Base-by-base conservation (phyloP, 1,140 invertebrate genomes). In the Lysiphlebus fabarum region DNA sequence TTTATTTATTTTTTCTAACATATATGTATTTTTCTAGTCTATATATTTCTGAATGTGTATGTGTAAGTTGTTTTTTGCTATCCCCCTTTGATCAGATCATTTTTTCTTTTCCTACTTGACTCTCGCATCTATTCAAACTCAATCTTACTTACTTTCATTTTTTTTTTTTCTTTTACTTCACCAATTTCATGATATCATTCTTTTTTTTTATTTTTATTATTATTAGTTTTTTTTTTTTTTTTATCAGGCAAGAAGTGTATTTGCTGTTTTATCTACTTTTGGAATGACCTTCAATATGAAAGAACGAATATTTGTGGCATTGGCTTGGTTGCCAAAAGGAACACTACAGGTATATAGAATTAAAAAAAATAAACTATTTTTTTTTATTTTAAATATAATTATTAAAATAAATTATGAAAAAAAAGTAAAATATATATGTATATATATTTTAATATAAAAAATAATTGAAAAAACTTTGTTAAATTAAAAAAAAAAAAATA, bases 261-360 rank as follows among this genome's bases (percentile, higher is more conserved):
- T 58, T 8, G 62, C 65, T 8, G 72, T 67, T 37, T 44, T 69
- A 12, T 56, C 66, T 10, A 73, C 71, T 0, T 41, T 62, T 2
- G 42, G 43, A 6, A 66, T 68, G 7, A 41, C 62, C 0, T 75
- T 79, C 9, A 72, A 68, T 37, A 58, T 58, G 45, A 75, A 71
- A 53, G 77, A 79, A 63, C 63, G 70, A 44, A 33, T 74, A 10
- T 77, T 78, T 34, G 65, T 78, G 5, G 66, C 75, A 0, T 10
- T 75, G 1, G 61, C 70, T 43, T 78, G 72, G 74, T 2, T 79
- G 10, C 70, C 76, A 0, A 79, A 79, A 63, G 76, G 76, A 60
- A 75, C 72, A 2, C 50, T 76, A 44, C 76, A 79, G 62, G 76
- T 77, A 67, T 51, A 36, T 48, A 33, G 34, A 17, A 17, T 56